A percentile compares a stretch with the other conserved stretches of the same genome.
Conservation (phyloP, 2,797 vertebrate species). For the Danionella dracula region DNA sequence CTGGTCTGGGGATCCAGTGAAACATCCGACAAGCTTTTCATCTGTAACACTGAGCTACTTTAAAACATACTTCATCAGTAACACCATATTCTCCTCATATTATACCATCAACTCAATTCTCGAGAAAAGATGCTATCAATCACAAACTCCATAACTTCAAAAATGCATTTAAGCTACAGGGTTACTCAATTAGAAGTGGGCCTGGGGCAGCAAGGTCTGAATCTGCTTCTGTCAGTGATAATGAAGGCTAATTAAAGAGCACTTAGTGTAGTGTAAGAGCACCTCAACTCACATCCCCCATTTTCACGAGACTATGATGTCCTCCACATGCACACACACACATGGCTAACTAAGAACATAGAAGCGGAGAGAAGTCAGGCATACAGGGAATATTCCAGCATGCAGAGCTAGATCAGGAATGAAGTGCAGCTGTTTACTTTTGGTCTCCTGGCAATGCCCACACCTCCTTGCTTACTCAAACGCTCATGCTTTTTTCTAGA, state of each 20-base stretch:
- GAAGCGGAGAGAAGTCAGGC: constrained; percentile 9
- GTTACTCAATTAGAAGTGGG: not conserved
- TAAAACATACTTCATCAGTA: no score
- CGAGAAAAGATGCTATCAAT: not conserved
- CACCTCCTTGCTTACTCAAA: constrained; percentile 22
- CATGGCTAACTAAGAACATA: not conserved
- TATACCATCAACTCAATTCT: no score
- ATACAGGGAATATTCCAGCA: constrained; percentile 5
- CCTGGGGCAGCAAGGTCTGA: constrained; percentile 32
- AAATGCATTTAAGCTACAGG: not conserved
- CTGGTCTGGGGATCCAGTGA: no score
- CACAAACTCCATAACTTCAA: constrained; percentile 2
- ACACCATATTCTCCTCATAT: not conserved
- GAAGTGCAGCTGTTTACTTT: constrained; percentile 39
- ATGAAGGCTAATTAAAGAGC: constrained; percentile 49
- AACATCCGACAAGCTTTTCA: no score
- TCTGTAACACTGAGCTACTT: no score
- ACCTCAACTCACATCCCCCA: constrained; percentile 48
- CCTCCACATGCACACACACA: constrained; percentile 50
- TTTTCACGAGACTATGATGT: constrained; percentile 73
- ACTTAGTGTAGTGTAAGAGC: constrained; percentile 37
- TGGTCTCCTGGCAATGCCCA: constrained; percentile 67
- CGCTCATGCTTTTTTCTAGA: no score
- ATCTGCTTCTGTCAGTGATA: constrained; percentile 33
- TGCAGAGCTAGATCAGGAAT: constrained; percentile 40